Conservation (phyloP, 2,797 vertebrate genomes). For the Gymnodraco acuticeps region DNA sequence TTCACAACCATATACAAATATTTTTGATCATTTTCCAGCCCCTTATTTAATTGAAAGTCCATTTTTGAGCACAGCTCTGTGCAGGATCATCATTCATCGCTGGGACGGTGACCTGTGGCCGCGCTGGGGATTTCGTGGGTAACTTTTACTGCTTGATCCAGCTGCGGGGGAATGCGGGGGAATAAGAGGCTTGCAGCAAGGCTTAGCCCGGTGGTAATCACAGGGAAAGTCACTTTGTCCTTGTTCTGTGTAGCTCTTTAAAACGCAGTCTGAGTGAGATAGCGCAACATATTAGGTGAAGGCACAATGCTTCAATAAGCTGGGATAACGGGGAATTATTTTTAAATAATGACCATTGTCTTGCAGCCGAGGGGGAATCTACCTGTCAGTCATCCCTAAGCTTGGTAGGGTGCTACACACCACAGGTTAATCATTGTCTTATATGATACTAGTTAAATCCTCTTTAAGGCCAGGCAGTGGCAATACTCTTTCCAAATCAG, state of each 20-base stretch:
- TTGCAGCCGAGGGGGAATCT: constrained; percentile 13
- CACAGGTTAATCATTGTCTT: constrained; percentile 56
- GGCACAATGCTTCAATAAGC: constrained; percentile 32
- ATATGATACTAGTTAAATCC: constrained; percentile 70
- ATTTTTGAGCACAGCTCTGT: background rate
- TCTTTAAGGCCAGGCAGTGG: constrained; percentile 55
- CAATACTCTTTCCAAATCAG: constrained; percentile 62
- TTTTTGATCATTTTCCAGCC: background rate
- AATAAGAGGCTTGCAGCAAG: constrained; percentile 81
- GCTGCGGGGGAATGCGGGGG: constrained; percentile 63
- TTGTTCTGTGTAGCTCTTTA: constrained; percentile 63
- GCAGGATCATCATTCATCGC: constrained; percentile 26
- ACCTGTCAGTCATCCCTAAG: constrained; percentile 2
- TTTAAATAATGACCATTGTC: constrained; percentile 13
- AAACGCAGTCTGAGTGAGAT: constrained; percentile 39
- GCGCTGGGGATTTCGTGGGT: constrained; percentile 52
- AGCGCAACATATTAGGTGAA: constrained; percentile 26
- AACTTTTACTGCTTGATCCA: constrained; percentile 79
- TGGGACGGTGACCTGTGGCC: constrained; percentile 43
- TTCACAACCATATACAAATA: background rate
- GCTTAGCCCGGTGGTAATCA: constrained; percentile 79
- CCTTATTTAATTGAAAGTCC: background rate
- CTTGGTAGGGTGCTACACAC: constrained; percentile 25
- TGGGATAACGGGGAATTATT: constrained; percentile 36
- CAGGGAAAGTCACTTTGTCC: constrained; percentile 79